phyloP scores from a whole-genome alignment of 2,113 vertebrate genomes.

The Scomber colias region DNA sequence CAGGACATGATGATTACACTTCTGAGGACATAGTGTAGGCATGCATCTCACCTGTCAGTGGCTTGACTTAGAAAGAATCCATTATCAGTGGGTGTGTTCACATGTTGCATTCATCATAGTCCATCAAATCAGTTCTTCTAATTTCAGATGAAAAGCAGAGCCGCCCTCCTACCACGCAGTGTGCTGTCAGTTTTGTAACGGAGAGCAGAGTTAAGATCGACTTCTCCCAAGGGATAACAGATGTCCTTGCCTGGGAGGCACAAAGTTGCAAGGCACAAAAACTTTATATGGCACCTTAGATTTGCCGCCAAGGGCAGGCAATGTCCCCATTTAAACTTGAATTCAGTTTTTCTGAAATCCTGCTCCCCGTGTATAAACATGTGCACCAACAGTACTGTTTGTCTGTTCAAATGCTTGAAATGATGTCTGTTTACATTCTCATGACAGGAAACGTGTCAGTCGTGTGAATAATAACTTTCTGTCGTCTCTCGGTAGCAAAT shows the following conservation, averaged over 20 bases:
- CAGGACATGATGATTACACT: conserved; percentile 14
- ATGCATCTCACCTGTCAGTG: conserved; percentile 21
- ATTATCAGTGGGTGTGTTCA: conserved; percentile 27
- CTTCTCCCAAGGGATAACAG: conserved; percentile 60
- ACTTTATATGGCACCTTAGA: conserved; percentile 38
- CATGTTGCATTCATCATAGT: conserved; percentile 26
- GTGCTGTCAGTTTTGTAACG: conserved; percentile 30
- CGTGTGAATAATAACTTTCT: no score
- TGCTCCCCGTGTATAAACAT: conserved; percentile 1
- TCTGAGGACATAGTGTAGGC: neutral
- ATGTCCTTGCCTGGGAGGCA: conserved; percentile 57
- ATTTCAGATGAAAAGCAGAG: conserved; percentile 21
- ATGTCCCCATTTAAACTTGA: conserved; percentile 37
- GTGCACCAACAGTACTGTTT: neutral
- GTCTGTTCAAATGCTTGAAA: no score
- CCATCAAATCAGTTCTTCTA: conserved; percentile 30
- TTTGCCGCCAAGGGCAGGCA: conserved; percentile 45
- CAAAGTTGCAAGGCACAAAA: conserved; percentile 37
- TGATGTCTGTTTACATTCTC: neutral
- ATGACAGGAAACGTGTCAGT: neutral
- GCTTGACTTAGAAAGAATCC: conserved; percentile 21
- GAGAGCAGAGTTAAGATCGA: conserved; percentile 32
- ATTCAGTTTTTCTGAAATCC: conserved; percentile 38
- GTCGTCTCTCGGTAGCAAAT: no score
- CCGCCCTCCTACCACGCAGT: conserved; percentile 11